A percentile compares a stretch with the other conserved stretches of the same genome.
These are phyloP conservation scores for Erebia epiphron DNA, from an alignment of 2,888 invertebrate species.

Conservation along the genomic window DNA sequence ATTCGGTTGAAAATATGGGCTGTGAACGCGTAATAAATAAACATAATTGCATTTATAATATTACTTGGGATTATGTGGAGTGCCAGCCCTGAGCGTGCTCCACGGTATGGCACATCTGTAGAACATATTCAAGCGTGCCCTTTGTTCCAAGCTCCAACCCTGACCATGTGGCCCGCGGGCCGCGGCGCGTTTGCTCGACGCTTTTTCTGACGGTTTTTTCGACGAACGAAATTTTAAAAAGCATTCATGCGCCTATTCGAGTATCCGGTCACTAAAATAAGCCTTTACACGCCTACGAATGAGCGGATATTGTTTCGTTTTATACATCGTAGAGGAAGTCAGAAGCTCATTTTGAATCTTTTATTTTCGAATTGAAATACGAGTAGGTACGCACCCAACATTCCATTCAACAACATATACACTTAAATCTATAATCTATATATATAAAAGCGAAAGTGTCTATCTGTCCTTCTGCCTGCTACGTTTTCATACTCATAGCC, in stretches of 20 bases:
- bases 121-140: slow-evolving; percentile 73
- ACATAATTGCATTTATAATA: no score
- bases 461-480: no score
- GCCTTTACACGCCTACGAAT: slow-evolving; percentile 38
- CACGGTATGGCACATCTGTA: slow-evolving; percentile 67
- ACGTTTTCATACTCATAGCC: no score
- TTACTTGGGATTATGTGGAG: no score
- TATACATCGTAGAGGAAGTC: slow-evolving; percentile 24
- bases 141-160: slow-evolving; percentile 58
- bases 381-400: not conserved
- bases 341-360: slow-evolving; percentile 9
- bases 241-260: slow-evolving; percentile 53
- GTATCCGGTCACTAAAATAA: slow-evolving; percentile 53
- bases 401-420: no score
- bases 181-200: slow-evolving; percentile 56
- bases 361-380: slow-evolving; percentile 4
- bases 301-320: slow-evolving; percentile 34
- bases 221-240: slow-evolving; percentile 52
- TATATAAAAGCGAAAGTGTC: no score
- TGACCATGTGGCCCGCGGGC: slow-evolving; percentile 69
- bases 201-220: slow-evolving; percentile 68
- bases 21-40: no score
- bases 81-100: slow-evolving; percentile 31
- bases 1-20: no score
- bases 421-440: no score